Conservation (phyloP, 2,888 invertebrate species). For the Kryphioiulus occultus region DNA sequence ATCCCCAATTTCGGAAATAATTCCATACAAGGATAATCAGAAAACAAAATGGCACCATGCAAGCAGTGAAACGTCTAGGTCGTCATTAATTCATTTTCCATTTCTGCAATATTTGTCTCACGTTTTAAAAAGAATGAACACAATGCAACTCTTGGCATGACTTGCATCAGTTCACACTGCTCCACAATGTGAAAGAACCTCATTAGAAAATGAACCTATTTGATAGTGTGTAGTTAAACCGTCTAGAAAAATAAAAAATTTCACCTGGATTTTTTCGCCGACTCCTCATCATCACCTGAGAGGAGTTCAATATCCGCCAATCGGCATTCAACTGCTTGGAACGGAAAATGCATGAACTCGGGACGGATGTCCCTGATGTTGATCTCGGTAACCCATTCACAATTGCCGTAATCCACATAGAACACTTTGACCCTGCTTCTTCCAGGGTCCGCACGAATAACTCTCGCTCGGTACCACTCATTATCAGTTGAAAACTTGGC, state of each 20-base stretch:
- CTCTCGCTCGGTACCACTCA: constrained; percentile 59
- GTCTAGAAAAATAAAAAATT: neutral
- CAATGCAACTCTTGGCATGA: too few species aligned
- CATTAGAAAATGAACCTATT: too few species aligned
- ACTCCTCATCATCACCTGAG: neutral
- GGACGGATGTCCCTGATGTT: constrained; percentile 58
- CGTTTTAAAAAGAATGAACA: too few species aligned
- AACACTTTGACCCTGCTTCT: constrained; percentile 56
- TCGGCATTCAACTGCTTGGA: constrained; percentile 62
- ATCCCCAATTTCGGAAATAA: too few species aligned
- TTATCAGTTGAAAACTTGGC: constrained; percentile 57
- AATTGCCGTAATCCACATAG: constrained; percentile 62
- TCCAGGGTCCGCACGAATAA: neutral
- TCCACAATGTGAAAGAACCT: too few species aligned
- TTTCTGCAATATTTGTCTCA: too few species aligned
- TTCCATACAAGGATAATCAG: too few species aligned
- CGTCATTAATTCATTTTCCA: too few species aligned
- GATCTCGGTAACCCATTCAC: constrained; percentile 58
- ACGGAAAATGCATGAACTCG: constrained; percentile 60
- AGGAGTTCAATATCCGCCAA: constrained; percentile 57
- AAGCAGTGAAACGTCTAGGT: too few species aligned
- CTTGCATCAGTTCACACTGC: too few species aligned
- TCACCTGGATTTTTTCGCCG: neutral
- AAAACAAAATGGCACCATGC: too few species aligned
- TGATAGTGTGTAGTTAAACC: too few species aligned